These are phyloP conservation scores for Leptestheria dahalacensis DNA, from an alignment of 1,140 invertebrate species.

Conservation along the genomic window DNA sequence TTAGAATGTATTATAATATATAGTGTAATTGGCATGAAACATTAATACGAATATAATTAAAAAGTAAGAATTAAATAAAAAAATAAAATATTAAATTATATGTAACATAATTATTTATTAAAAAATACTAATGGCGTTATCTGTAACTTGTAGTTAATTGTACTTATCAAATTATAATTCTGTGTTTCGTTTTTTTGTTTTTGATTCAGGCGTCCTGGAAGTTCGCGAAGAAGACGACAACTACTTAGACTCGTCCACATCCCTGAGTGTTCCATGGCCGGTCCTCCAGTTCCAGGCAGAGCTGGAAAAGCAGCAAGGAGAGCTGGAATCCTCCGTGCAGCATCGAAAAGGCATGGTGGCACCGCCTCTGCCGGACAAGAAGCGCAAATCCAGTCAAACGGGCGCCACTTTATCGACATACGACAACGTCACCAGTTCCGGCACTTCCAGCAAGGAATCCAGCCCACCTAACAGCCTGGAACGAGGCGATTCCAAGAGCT, in stretches of 20 bases:
- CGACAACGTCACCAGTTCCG: constrained; percentile 1
- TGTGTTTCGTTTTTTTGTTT: constrained; percentile 1
- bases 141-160: constrained; percentile 24
- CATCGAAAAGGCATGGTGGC: neutral
- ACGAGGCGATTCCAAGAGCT: constrained; percentile 11
- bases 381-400: constrained; percentile 7
- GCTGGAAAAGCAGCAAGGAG: constrained; percentile 2
- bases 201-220: constrained; percentile 2
- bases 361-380: constrained; percentile 23
- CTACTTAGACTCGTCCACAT: neutral
- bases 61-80: too few relatives aligned
- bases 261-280: constrained; percentile 14
- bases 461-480: constrained; percentile 18
- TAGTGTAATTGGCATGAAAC: too few relatives aligned
- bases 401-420: constrained; percentile 18
- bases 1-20: too few relatives aligned
- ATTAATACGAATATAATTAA: too few relatives aligned
- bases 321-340: neutral
- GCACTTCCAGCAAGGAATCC: constrained; percentile 17
- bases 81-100: too few relatives aligned
- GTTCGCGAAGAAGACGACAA: constrained; percentile 13
- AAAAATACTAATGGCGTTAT: constrained; percentile 15
- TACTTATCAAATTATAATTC: constrained; percentile 16
- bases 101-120: too few relatives aligned
- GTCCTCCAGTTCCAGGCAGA: constrained; percentile 10